These are phyloP conservation scores for Karalla daura DNA, from an alignment of 2,797 vertebrate genomes.

Conservation along the genomic window DNA sequence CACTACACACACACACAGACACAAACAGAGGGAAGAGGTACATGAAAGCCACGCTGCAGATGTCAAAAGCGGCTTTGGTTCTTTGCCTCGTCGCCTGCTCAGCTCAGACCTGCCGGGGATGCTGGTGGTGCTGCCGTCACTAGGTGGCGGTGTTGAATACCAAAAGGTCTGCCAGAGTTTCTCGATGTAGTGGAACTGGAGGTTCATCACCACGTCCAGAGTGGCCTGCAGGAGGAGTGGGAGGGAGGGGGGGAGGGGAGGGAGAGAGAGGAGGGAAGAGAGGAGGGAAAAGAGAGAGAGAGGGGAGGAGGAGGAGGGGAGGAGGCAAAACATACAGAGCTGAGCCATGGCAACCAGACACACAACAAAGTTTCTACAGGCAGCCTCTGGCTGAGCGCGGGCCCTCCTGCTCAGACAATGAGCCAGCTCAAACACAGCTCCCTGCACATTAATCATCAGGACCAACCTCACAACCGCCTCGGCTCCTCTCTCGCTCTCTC, in stretches of 20 bases:
- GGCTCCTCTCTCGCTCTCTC: slow-evolving; percentile 13
- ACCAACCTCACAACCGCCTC: slow-evolving; percentile 42
- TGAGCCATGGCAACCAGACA: slow-evolving; percentile 83
- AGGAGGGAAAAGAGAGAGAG: slow-evolving; percentile 26
- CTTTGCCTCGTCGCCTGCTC: too few relatives aligned
- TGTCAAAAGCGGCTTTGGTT: background rate
- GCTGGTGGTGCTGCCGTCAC: slow-evolving; percentile 83
- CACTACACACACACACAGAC: slow-evolving; percentile 79
- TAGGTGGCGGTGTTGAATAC: slow-evolving; percentile 90
- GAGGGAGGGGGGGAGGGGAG: slow-evolving; percentile 10
- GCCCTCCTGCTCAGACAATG: slow-evolving; percentile 69
- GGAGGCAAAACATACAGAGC: slow-evolving; percentile 72
- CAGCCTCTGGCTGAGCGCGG: slow-evolving; percentile 63
- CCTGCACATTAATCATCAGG: slow-evolving; percentile 72
- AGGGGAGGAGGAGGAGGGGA: slow-evolving; percentile 7
- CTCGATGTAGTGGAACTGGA: slow-evolving; percentile 97
- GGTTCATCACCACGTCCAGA: slow-evolving; percentile 95
- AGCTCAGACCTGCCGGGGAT: slow-evolving; percentile 86
- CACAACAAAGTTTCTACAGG: slow-evolving; percentile 82
- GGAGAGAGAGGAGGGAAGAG: background rate
- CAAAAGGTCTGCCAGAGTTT: slow-evolving; percentile 99
- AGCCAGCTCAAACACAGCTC: slow-evolving; percentile 69
- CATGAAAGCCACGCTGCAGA: too few relatives aligned
- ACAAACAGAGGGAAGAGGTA: too few relatives aligned
- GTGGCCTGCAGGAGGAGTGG: slow-evolving; percentile 86